These are phyloP conservation scores for Australoheros facetus DNA, from an alignment of 2,797 vertebrate species.

Conservation along the genomic window DNA sequence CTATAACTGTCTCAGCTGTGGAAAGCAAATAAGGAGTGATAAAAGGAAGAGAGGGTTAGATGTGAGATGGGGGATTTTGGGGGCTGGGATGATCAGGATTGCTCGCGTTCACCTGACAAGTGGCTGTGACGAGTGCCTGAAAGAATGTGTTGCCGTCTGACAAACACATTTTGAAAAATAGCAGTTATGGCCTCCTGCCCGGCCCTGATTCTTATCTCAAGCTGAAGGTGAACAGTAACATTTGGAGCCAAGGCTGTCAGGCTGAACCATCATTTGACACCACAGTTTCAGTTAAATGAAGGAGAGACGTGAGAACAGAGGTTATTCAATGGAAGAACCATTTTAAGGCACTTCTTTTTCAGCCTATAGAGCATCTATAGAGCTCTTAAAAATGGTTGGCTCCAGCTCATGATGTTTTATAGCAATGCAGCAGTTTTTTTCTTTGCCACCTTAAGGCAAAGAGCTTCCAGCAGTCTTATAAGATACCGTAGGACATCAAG, in stretches of 20 bases:
- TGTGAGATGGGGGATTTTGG: conserved; percentile 1
- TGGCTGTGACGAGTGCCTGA: neutral
- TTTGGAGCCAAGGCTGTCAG: neutral
- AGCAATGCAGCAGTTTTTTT: neutral
- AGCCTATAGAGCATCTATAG: neutral
- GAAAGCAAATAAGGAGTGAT: conserved; percentile 5
- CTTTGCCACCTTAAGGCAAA: neutral
- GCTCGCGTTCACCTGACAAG: conserved; percentile 41
- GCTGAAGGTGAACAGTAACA: conserved; percentile 12
- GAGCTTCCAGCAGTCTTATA: neutral
- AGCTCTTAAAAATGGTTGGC: neutral
- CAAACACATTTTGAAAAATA: conserved; percentile 7
- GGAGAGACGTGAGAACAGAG: conserved; percentile 8
- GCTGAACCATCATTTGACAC: neutral
- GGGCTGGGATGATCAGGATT: conserved; percentile 5
- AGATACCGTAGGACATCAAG: neutral
- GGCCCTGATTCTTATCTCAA: neutral
- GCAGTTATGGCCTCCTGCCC: conserved; percentile 2
- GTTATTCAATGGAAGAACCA: neutral
- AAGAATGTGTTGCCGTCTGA: conserved; percentile 31
- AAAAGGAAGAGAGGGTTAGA: neutral
- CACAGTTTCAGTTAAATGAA: conserved; percentile 13
- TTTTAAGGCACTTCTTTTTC: neutral
- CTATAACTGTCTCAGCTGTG: neutral
- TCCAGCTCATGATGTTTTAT: neutral